Conservation (phyloP, 1,140 invertebrate genomes). For the Linepithema humile region DNA sequence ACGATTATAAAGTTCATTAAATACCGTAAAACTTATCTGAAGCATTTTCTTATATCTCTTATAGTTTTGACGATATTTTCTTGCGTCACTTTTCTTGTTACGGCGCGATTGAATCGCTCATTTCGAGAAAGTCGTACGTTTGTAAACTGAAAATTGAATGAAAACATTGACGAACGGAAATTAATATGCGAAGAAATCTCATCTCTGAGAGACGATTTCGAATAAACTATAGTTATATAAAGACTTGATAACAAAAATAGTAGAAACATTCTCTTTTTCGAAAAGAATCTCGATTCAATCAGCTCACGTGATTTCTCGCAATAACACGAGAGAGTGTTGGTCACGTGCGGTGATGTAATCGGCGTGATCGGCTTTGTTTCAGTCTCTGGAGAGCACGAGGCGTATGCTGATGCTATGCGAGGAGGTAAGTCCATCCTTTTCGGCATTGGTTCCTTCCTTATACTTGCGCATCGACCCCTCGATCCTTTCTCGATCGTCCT, state of each 20-base stretch:
- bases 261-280: too few relatives aligned
- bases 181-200: too few relatives aligned
- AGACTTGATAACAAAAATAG: too few relatives aligned
- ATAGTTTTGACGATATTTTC: too few relatives aligned
- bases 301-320: background rate
- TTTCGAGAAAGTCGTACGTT: background rate
- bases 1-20: too few relatives aligned
- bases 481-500: slow-evolving; percentile 69
- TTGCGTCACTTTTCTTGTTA: too few relatives aligned
- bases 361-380: slow-evolving; percentile 84
- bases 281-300: background rate
- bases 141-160: background rate
- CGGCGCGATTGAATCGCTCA: background rate
- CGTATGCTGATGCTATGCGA: slow-evolving; percentile 98
- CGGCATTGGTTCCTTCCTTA: slow-evolving; percentile 39
- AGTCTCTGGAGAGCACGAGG: slow-evolving; percentile 98
- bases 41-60: too few relatives aligned
- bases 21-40: too few relatives aligned
- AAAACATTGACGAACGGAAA: too few relatives aligned
- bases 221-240: background rate
- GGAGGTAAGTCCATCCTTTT: slow-evolving; percentile 91
- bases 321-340: background rate
- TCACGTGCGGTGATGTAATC: slow-evolving; percentile 16
- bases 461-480: slow-evolving; percentile 64
- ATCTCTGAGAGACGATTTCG: too few relatives aligned